Evolutionary conservation across 2,113 vertebrate species (phyloP), one percentile per base, ranked within the genome.

Genomic region (Nothocercus julius): DNA sequence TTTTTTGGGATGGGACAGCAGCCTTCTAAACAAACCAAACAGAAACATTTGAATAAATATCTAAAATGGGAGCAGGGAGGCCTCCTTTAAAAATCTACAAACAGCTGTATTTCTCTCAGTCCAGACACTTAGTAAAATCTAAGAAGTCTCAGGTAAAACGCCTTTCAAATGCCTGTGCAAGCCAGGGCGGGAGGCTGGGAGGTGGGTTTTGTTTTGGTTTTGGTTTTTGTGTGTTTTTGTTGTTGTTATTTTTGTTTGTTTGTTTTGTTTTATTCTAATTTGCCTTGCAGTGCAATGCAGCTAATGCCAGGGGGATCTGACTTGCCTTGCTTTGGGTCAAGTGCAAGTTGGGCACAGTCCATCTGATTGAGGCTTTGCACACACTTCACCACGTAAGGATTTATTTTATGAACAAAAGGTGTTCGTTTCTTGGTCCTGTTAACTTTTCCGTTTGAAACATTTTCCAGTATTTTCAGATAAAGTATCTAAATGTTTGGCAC

Each of bases 251-350:
- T 47, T 28, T 54, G 2, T 15, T 54, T 80, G 27, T 36, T 2
- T 1, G 27, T 78, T 70, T 32, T 32, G 22, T 25, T 24, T 51
- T 24, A 51, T 47, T 47, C 45, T 47, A 16, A 20, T 27, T 93
- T 89, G 87, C 80, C 75, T 92, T 72, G 77, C 87, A 14, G 87
- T 68, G 70, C 58, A 63, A 19, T 21, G 91, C 68, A 73, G 89
- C 44, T 27, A 3, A 58, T 78, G 76, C 54, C 73, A 63, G 38
- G 91, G 77, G 18, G 85, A 63, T 30, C 2, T 20, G 69, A 36
- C 66, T 56, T 6, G 22, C 40, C 22, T 64, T 49, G 69, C 45
- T 73, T 11, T 1, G 20, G 44, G 61, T 8, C n/a, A 20, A 13
- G 58, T 64, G 58, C 42, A 17, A 17, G 25, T 1, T 42, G 25